These are phyloP conservation scores for Hippocampus barbouri DNA, from an alignment of 2,113 vertebrate genomes.

Conservation along the genomic window DNA sequence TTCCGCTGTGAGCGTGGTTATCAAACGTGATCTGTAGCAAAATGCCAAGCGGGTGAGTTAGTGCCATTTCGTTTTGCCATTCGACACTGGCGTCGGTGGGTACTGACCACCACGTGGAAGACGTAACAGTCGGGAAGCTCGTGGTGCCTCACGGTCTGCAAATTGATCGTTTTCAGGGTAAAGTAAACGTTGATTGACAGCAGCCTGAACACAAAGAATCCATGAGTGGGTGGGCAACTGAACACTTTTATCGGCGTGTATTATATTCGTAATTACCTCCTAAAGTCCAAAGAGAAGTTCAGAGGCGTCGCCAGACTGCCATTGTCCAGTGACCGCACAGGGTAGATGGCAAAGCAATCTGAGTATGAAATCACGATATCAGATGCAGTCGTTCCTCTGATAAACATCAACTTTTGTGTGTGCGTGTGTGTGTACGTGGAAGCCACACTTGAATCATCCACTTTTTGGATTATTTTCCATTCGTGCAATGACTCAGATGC, in stretches of 20 bases:
- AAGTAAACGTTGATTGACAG: slow-evolving; percentile 81
- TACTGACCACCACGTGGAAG: slow-evolving; percentile 81
- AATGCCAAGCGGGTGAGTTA: background rate
- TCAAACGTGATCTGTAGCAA: slow-evolving; percentile 82
- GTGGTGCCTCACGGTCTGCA: slow-evolving; percentile 87
- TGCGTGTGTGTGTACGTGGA: slow-evolving; percentile 36
- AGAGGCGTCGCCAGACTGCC: slow-evolving; percentile 50
- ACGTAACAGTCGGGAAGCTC: slow-evolving; percentile 92
- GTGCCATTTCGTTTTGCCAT: background rate
- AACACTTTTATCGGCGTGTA: background rate
- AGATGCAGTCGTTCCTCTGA: background rate
- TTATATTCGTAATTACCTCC: slow-evolving; percentile 73
- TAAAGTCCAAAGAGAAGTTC: slow-evolving; percentile 87
- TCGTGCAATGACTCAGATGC: slow-evolving; percentile 38
- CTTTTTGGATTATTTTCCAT: slow-evolving; percentile 44
- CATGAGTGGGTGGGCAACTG: background rate
- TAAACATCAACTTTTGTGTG: slow-evolving; percentile 38
- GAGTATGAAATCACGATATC: slow-evolving; percentile 19
- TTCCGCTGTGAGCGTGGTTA: slow-evolving; percentile 89
- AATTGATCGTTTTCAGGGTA: slow-evolving; percentile 89
- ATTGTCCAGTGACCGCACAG: slow-evolving; percentile 47
- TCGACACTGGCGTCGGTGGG: background rate
- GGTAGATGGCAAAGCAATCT: slow-evolving; percentile 86
- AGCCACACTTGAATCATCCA: slow-evolving; percentile 30
- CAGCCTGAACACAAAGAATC: slow-evolving; percentile 71